Percentiles rank a stretch among this genome's conserved stretches.
phyloP scores from a whole-genome alignment of 2,888 invertebrate genomes.

The Fabriciana adippe region DNA sequence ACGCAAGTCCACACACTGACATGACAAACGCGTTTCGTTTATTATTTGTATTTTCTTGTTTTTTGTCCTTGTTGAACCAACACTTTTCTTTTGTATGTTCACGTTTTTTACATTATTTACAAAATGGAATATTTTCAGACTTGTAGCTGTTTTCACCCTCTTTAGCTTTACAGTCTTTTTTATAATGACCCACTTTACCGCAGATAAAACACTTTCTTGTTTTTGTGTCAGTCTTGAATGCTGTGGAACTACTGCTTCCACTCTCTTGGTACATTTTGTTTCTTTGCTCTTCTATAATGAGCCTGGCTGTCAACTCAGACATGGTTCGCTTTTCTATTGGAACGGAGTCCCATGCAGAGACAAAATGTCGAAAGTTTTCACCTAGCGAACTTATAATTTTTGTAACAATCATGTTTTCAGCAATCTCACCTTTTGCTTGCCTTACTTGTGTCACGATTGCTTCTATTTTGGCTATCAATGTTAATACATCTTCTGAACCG shows the following conservation, averaged over 20 bases:
- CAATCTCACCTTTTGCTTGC: background rate
- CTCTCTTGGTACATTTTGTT: background rate
- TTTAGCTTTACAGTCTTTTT: slow-evolving; percentile 21
- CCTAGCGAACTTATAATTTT: slow-evolving; percentile 9
- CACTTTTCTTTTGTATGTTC: slow-evolving; percentile 26
- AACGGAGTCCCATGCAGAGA: slow-evolving; percentile 1
- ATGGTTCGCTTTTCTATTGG: background rate
- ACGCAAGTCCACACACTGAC: background rate
- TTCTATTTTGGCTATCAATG: background rate
- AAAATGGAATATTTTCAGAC: background rate
- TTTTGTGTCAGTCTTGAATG: background rate
- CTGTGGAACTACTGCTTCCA: background rate
- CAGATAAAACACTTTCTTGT: slow-evolving; percentile 30
- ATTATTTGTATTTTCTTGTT: background rate
- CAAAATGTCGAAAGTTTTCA: slow-evolving; percentile 3
- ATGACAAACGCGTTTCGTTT: background rate
- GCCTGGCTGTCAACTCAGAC: background rate
- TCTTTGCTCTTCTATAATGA: background rate
- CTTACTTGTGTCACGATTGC: background rate
- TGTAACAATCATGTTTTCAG: slow-evolving; percentile 4
- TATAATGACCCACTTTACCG: slow-evolving; percentile 27
- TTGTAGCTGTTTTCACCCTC: background rate
- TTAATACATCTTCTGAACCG: background rate
- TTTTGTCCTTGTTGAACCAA: slow-evolving; percentile 24
- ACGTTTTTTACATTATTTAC: slow-evolving; percentile 15